Conservation (phyloP, 2,888 invertebrate genomes). For the Machimus rusticus region DNA sequence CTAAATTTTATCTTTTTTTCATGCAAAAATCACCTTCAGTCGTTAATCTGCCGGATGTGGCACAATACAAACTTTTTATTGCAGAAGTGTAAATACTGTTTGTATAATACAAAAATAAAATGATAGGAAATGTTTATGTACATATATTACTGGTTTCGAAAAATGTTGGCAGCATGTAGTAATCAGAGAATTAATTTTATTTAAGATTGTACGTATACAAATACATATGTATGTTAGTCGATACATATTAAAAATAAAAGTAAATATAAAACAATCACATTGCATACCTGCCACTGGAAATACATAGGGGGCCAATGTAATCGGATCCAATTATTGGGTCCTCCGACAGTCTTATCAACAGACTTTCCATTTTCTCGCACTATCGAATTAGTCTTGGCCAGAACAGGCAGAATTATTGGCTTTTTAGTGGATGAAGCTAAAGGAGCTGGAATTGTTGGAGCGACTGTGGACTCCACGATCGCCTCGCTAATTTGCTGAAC, state of each 20-base stretch:
- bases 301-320: slow-evolving; percentile 72
- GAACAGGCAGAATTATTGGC: slow-evolving; percentile 64
- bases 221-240: not conserved
- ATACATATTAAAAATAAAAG: not conserved
- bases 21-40: too few relatives aligned
- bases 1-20: too few relatives aligned
- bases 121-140: too few relatives aligned
- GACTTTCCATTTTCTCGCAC: slow-evolving; percentile 47
- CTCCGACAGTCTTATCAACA: slow-evolving; percentile 30
- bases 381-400: slow-evolving; percentile 56
- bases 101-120: too few relatives aligned
- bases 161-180: too few relatives aligned
- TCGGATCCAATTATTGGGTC: slow-evolving; percentile 67
- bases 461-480: slow-evolving; percentile 51
- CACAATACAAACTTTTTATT: too few relatives aligned
- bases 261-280: not conserved
- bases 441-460: slow-evolving; percentile 54
- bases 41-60: too few relatives aligned
- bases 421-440: slow-evolving; percentile 65
- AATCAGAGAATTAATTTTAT: too few relatives aligned
- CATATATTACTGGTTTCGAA: too few relatives aligned
- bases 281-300: slow-evolving; percentile 72
- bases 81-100: too few relatives aligned
- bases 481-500: not conserved
- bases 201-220: too few relatives aligned